Evolutionary conservation across 2,888 invertebrate genomes (phyloP).

Genomic region (Himalopsyche japonica): DNA sequence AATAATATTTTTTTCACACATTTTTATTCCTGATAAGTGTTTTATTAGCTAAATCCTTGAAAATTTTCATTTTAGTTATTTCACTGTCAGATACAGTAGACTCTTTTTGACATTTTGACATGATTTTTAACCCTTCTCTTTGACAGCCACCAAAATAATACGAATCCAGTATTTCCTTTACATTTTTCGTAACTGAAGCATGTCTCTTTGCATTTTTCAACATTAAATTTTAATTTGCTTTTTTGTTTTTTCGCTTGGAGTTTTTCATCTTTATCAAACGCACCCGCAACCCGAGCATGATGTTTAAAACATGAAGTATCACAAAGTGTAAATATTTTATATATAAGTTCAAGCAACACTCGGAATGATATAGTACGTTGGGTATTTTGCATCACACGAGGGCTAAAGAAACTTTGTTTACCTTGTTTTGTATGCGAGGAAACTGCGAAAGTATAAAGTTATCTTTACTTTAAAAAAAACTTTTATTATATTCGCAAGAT

Average conservation of each 20-base stretch:
- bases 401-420: constrained; percentile 2
- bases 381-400: not conserved
- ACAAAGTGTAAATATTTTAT: constrained; percentile 30
- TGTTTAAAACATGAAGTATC: constrained; percentile 34
- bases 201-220: constrained; percentile 35
- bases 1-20: too few species aligned
- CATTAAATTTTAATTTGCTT: constrained; percentile 37
- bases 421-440: not conserved
- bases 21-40: too few species aligned
- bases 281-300: constrained; percentile 15
- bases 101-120: not conserved
- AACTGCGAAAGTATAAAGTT: not conserved
- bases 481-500: not conserved
- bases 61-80: not conserved
- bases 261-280: constrained; percentile 25
- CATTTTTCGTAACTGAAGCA: not conserved
- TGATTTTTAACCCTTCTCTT: not conserved
- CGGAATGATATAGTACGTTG: not conserved
- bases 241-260: constrained; percentile 21
- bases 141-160: not conserved
- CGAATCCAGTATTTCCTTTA: not conserved
- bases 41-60: too few species aligned
- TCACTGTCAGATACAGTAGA: not conserved
- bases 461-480: not conserved
- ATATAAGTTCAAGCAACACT: constrained; percentile 7